Conservation (phyloP, 2,113 vertebrate genomes). For the Jaculus jaculus region DNA sequence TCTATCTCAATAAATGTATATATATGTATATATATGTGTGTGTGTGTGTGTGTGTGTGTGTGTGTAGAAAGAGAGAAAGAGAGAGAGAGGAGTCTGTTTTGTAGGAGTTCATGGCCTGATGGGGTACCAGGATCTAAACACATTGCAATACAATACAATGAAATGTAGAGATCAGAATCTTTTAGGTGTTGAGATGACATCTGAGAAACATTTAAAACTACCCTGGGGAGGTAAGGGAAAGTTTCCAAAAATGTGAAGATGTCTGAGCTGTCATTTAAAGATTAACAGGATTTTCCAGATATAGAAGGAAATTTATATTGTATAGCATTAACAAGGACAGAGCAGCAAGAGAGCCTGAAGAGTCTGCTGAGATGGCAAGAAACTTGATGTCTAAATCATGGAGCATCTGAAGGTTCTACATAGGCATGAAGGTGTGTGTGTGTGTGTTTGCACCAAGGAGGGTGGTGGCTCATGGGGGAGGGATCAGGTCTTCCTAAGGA, state of each 20-base stretch:
- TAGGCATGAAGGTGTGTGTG: neutral
- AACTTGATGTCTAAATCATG: neutral
- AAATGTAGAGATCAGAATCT: neutral
- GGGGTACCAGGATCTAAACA: too few relatives aligned
- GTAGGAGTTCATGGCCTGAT: neutral
- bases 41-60: too few relatives aligned
- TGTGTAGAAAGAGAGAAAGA: too few relatives aligned
- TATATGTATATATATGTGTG: too few relatives aligned
- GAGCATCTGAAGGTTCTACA: neutral
- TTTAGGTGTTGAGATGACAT: constrained; percentile 20
- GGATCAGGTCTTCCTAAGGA: neutral
- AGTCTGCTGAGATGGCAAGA: neutral
- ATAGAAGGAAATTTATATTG: neutral
- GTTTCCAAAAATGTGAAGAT: neutral
- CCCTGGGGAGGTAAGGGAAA: neutral
- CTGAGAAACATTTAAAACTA: neutral
- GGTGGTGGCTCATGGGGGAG: neutral
- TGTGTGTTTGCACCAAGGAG: too few relatives aligned
- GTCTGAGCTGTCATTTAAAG: neutral
- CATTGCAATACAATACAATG: neutral
- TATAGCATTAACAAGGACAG: neutral
- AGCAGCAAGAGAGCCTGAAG: neutral
- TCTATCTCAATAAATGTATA: too few relatives aligned
- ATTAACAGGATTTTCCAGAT: neutral
- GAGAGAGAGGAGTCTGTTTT: neutral